Conservation (phyloP, 2,888 invertebrate species). For the Agrotis clavis region DNA sequence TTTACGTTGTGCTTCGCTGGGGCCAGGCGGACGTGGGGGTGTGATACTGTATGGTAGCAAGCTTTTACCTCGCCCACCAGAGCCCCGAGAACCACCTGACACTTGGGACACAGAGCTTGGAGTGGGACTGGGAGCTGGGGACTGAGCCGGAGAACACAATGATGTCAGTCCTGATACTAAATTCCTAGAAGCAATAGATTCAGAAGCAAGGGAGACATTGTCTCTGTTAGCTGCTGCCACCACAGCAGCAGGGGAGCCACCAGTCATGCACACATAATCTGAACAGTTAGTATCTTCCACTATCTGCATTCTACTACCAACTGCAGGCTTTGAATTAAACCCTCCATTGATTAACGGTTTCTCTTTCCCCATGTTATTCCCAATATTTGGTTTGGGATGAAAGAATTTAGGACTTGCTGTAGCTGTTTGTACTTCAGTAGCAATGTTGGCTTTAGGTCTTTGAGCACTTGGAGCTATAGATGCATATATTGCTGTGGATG, state of each 20-base stretch:
- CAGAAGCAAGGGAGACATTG: conserved; percentile 82
- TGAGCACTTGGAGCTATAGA: conserved; percentile 90
- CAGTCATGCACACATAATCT: conserved; percentile 96
- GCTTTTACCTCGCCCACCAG: conserved; percentile 92
- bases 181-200: conserved; percentile 83
- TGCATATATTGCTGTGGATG: conserved; percentile 89
- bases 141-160: conserved; percentile 89
- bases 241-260: conserved; percentile 91
- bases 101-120: conserved; percentile 92
- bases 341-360: conserved; percentile 82
- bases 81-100: conserved; percentile 91
- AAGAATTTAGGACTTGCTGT: conserved; percentile 91
- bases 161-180: conserved; percentile 86
- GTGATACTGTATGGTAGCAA: conserved; percentile 97
- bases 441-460: conserved; percentile 89
- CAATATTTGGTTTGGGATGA: conserved; percentile 91
- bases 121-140: conserved; percentile 92
- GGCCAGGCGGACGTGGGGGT: conserved; percentile 96
- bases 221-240: conserved; percentile 86
- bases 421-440: conserved; percentile 90
- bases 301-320: conserved; percentile 86
- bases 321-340: conserved; percentile 76
- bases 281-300: conserved; percentile 94
- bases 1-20: conserved; percentile 98
- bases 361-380: conserved; percentile 89